Conservation (phyloP, 2,113 vertebrate genomes). For the Arizona elegans region DNA sequence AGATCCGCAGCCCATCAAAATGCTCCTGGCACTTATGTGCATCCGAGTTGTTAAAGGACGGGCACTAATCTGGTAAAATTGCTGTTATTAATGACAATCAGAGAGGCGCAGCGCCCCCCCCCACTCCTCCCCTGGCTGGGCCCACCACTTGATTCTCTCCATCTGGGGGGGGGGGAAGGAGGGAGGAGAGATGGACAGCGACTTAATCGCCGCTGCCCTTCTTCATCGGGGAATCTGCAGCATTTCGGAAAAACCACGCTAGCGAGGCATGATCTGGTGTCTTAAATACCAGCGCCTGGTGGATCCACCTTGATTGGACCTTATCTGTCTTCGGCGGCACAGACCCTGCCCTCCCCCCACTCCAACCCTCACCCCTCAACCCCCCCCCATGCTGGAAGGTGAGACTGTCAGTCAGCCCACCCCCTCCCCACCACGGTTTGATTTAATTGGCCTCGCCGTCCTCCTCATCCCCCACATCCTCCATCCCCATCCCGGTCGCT, state of each 20-base stretch:
- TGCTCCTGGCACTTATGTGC: not conserved
- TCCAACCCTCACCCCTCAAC: not conserved
- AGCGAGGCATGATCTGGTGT: constrained; percentile 22
- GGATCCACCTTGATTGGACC: constrained; percentile 65
- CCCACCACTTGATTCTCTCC: fast-evolving
- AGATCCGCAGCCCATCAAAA: not conserved
- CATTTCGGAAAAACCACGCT: constrained; percentile 12
- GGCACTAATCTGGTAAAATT: not conserved
- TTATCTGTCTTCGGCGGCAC: constrained; percentile 56
- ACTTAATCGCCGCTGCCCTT: not conserved
- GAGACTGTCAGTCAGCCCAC: constrained; percentile 28
- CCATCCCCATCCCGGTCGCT: constrained; percentile 13
- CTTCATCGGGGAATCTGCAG: fast-evolving
- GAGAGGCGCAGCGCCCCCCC: fast-evolving
- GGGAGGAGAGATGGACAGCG: not conserved
- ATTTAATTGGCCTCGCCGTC: constrained; percentile 59
- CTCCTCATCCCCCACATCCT: no score
- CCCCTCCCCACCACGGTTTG: constrained; percentile 41
- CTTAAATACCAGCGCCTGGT: constrained; percentile 61
- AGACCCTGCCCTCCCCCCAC: constrained; percentile 41
- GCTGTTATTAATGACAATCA: fast-evolving
- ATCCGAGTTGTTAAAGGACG: not conserved
- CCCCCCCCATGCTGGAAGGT: constrained; percentile 43
- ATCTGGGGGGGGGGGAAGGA: not conserved
- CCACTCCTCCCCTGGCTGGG: fast-evolving